Evolutionary conservation across 2,888 invertebrate species (phyloP).

Genomic region (Nebria salina): DNA sequence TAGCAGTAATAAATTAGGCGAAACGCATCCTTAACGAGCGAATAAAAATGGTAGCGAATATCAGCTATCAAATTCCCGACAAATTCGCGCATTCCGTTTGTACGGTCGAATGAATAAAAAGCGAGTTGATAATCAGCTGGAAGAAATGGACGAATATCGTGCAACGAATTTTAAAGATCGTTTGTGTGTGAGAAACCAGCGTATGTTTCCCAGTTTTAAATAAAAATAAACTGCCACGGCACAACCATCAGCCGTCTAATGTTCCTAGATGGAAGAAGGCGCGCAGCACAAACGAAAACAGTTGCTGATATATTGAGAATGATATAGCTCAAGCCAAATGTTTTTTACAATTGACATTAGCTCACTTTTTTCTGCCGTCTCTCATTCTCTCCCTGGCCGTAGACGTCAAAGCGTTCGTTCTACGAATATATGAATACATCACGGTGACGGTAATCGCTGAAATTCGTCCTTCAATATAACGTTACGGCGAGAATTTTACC

Average conservation of each 20-base stretch:
- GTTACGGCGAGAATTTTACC: conserved; percentile 35
- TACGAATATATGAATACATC: conserved; percentile 19
- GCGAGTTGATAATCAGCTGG: conserved; percentile 28
- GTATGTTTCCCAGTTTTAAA: conserved; percentile 28
- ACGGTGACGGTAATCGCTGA: conserved; percentile 10
- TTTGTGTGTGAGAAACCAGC: conserved; percentile 25
- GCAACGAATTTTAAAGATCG: conserved; percentile 29
- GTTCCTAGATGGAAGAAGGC: neutral
- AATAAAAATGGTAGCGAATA: conserved; percentile 40
- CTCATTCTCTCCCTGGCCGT: neutral
- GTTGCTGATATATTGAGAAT: neutral
- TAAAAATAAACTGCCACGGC: conserved; percentile 33
- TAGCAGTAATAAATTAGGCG: conserved; percentile 28
- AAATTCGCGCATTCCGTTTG: conserved; percentile 36
- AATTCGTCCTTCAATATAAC: conserved; percentile 41
- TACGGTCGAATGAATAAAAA: conserved; percentile 35
- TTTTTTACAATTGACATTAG: conserved; percentile 7
- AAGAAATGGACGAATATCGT: conserved; percentile 36
- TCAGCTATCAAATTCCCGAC: conserved; percentile 37
- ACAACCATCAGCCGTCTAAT: conserved; percentile 5
- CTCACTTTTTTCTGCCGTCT: neutral
- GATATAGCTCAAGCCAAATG: conserved; percentile 12
- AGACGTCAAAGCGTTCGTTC: conserved; percentile 2
- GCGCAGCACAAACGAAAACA: conserved; percentile 3
- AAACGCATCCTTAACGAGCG: conserved; percentile 34